Conservation (phyloP, 1,140 invertebrate species). For the Apolygus lucorum region DNA sequence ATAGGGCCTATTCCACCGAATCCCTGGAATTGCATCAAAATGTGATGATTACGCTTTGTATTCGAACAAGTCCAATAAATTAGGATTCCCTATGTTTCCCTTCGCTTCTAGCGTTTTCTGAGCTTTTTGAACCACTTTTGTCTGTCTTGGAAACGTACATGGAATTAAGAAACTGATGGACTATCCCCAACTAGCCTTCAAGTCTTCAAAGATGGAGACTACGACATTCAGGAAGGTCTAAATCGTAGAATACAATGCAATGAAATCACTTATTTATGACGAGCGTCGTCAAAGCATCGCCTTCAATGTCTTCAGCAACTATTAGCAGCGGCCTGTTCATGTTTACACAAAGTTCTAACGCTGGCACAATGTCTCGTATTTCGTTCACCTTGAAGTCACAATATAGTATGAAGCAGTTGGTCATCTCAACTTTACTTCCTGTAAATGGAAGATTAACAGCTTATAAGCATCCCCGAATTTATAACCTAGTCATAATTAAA, state of each 20-base stretch:
- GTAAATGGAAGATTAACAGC: neutral
- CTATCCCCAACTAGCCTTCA: too few species aligned
- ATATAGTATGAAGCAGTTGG: conserved; percentile 56
- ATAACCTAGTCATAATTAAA: too few species aligned
- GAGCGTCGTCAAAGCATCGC: conserved; percentile 65
- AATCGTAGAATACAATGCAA: neutral
- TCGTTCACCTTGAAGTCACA: conserved; percentile 63
- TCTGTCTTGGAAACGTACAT: too few species aligned
- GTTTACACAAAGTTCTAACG: conserved; percentile 57
- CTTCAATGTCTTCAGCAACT: conserved; percentile 69
- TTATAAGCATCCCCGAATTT: too few species aligned
- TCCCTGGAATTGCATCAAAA: too few species aligned
- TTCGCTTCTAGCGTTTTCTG: too few species aligned
- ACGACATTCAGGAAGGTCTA: neutral
- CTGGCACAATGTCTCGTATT: conserved; percentile 60
- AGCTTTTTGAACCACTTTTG: too few species aligned
- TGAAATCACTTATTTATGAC: conserved; percentile 52
- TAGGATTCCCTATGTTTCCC: too few species aligned
- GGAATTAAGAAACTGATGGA: neutral
- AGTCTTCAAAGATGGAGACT: too few species aligned
- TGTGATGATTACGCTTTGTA: too few species aligned
- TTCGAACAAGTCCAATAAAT: too few species aligned
- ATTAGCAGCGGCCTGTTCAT: conserved; percentile 61
- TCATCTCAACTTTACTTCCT: conserved; percentile 60
- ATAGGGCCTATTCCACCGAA: too few species aligned